Evolutionary conservation across 2,113 vertebrate genomes (phyloP).

Genomic region (Tor tambroides): DNA sequence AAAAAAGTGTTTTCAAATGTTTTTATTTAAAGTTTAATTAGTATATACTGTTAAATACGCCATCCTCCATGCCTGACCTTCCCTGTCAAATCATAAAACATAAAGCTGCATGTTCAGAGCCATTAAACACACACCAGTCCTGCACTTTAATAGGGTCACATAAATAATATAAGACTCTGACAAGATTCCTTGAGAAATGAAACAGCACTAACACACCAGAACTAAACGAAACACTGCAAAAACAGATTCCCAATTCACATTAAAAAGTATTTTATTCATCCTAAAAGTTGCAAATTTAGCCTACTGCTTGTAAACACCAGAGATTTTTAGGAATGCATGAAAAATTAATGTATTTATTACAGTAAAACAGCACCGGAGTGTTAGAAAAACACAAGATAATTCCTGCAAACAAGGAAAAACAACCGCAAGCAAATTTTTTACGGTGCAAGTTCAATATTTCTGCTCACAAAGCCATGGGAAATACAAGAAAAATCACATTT

Average conservation of each 20-base stretch:
- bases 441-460: background rate
- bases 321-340: background rate
- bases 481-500: background rate
- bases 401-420: no score
- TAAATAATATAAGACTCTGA: background rate
- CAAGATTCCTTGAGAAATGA: background rate
- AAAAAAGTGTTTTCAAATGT: no score
- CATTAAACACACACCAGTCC: background rate
- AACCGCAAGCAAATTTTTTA: no score
- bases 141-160: background rate
- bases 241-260: background rate
- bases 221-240: background rate
- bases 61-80: background rate
- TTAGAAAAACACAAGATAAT: background rate
- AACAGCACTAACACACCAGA: background rate
- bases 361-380: no score
- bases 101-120: background rate
- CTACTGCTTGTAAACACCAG: background rate
- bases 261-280: background rate
- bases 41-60: background rate
- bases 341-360: no score
- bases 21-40: no score
- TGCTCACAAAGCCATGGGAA: background rate
- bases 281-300: background rate
- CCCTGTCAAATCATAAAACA: background rate